Conservation (phyloP, 2,888 invertebrate genomes). For the Anticlea derivata region DNA sequence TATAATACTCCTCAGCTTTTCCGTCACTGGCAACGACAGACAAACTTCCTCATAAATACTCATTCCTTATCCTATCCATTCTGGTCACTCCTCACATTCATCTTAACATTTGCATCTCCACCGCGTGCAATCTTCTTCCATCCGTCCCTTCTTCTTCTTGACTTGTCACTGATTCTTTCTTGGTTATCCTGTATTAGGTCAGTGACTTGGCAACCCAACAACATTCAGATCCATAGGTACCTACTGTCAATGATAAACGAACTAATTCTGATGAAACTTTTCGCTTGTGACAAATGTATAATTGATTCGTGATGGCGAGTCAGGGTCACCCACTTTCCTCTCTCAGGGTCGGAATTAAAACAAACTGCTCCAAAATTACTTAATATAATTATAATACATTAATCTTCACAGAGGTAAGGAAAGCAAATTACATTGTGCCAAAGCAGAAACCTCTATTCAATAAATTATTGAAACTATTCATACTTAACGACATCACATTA, state of each 20-base stretch:
- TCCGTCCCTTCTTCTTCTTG: no score
- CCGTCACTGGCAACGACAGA: no score
- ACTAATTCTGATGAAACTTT: conserved; percentile 29
- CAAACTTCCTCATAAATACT: no score
- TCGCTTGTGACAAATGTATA: conserved; percentile 23
- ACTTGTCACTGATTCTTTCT: no score
- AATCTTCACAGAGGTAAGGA: conserved; percentile 34
- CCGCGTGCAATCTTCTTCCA: no score
- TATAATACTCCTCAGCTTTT: no score
- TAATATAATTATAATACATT: conserved; percentile 35
- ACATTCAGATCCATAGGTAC: no score
- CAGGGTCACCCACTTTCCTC: conserved; percentile 36
- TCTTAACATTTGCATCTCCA: no score
- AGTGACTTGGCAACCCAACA: no score
- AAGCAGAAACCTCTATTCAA: conserved; percentile 33
- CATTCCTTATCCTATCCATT: no score
- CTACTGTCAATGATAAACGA: conserved; percentile 15
- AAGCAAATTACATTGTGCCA: conserved; percentile 37
- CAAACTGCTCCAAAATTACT: conserved; percentile 31
- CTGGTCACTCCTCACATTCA: no score
- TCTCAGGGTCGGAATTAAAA: conserved; percentile 31
- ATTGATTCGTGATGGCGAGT: conserved; percentile 35
- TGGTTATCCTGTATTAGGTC: no score
- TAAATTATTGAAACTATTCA: conserved; percentile 27
- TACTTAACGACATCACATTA: conserved; percentile 48